phyloP scores from a whole-genome alignment of 2,888 invertebrate species.

The Fragum sueziense region DNA sequence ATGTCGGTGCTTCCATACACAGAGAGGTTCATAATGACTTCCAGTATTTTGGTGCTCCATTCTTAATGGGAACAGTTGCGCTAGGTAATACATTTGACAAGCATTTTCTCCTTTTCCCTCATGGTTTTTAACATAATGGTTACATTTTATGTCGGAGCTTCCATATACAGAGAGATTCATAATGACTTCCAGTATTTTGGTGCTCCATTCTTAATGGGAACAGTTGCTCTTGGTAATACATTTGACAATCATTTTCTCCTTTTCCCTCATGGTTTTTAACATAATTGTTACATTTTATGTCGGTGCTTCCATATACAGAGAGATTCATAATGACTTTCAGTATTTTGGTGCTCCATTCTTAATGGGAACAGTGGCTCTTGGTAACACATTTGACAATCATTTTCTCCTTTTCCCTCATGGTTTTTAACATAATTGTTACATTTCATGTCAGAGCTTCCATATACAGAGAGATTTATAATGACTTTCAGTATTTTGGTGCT shows the following conservation, averaged over 20 bases:
- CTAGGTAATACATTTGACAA: constrained; percentile 65
- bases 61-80: constrained; percentile 82
- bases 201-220: constrained; percentile 81
- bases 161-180: constrained; percentile 73
- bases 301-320: constrained; percentile 75
- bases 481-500: constrained; percentile 75
- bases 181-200: constrained; percentile 76
- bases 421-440: constrained; percentile 78
- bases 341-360: constrained; percentile 79
- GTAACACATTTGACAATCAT: constrained; percentile 50
- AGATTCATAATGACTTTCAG: constrained; percentile 74
- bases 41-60: constrained; percentile 75
- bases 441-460: constrained; percentile 80
- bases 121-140: constrained; percentile 77
- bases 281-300: constrained; percentile 80
- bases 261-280: constrained; percentile 69
- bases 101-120: background rate
- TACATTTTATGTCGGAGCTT: constrained; percentile 80
- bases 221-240: constrained; percentile 79
- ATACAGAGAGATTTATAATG: constrained; percentile 72
- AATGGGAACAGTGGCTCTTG: constrained; percentile 82
- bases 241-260: background rate
- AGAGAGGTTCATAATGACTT: constrained; percentile 76
- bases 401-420: background rate
- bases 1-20: constrained; percentile 78